Evolutionary conservation across 1,140 invertebrate genomes (phyloP), one percentile per base, ranked within the genome.

Genomic region (Camponotus pennsylvanicus): DNA sequence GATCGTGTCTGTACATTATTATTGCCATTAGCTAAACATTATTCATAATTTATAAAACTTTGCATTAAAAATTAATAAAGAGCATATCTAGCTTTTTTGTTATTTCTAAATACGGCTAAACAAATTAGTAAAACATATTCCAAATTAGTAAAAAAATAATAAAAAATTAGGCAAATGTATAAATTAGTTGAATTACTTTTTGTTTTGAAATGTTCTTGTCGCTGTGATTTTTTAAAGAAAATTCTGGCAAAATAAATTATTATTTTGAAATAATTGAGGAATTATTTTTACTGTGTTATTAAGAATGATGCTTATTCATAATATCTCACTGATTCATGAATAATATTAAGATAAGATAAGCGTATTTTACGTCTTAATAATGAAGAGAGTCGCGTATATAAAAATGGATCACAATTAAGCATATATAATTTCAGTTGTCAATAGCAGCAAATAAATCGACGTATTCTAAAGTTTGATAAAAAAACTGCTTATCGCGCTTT

Each of bases 401-500:
- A 63, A 11, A 61, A 49, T 64, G 32, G 40, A 66, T 21, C 45
- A 49, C 52, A 15, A 66, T 40, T 59, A n/a, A 52, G 0, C 4
- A 27, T 42, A 13, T 7, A 45, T 63, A 77, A 63, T 45, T 78
- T 49, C 13, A 55, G 11, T 5, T 57, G 61, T 32, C n/a, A n/a
- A 55, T 27, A 40, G 27, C 32, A 79, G 45, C 34, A 15, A 67
- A 79, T 64, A n/a, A 52, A 79, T 3, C 52, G 42, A 15, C n/a
- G 9, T 34, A 55, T 69, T 52, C 15, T n/a, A 55, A 21, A 49
- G 27, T 63, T 27, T 3, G 77, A 79, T 57, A 69, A 79, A 69
- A 42, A 79, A 79, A 79, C 32, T 79, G 63, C 77, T 79, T 79
- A 57, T 67, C 77, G 45, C 40, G 45, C 34, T 79, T 32, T 55